Percentiles rank a stretch among this genome's conserved stretches.
Evolutionary conservation across 2,113 vertebrate species (phyloP).

Genomic region (Urocynchramus pylzowi): DNA sequence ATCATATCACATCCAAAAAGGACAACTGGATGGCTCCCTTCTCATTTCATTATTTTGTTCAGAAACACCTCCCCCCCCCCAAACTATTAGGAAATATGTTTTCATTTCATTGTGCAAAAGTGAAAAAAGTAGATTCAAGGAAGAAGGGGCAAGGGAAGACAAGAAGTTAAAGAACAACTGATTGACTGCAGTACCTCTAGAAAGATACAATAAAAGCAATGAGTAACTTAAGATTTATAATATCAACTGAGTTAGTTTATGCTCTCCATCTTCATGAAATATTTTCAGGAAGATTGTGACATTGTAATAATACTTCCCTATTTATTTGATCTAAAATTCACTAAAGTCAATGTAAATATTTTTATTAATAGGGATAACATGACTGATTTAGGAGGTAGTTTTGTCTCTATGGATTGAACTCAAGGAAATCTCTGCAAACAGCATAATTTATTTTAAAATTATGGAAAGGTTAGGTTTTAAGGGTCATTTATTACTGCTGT

Average conservation of each 20-base stretch:
- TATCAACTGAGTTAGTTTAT: not conserved
- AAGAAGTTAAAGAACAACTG: not conserved
- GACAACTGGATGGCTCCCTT: not conserved
- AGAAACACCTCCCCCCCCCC: not conserved
- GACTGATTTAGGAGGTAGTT: not conserved
- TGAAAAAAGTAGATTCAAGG: not conserved
- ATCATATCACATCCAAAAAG: not conserved
- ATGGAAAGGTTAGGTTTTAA: not conserved
- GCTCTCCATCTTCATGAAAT: not conserved
- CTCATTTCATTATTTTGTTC: not conserved
- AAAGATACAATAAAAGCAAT: not conserved
- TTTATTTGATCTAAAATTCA: not conserved
- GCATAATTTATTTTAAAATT: not conserved
- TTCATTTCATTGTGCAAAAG: not conserved
- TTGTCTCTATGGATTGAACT: not conserved
- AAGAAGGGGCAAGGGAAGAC: not conserved
- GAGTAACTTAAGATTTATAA: not conserved
- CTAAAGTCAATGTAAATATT: not conserved
- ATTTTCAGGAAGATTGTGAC: not conserved
- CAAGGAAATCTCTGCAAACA: not conserved
- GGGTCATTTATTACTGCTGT: not conserved
- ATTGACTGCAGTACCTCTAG: not conserved
- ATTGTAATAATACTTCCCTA: not conserved
- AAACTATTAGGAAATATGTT: not conserved
- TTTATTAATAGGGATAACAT: not conserved